Conservation (phyloP, 2,888 invertebrate genomes). For the Amphiduros pacificus region DNA sequence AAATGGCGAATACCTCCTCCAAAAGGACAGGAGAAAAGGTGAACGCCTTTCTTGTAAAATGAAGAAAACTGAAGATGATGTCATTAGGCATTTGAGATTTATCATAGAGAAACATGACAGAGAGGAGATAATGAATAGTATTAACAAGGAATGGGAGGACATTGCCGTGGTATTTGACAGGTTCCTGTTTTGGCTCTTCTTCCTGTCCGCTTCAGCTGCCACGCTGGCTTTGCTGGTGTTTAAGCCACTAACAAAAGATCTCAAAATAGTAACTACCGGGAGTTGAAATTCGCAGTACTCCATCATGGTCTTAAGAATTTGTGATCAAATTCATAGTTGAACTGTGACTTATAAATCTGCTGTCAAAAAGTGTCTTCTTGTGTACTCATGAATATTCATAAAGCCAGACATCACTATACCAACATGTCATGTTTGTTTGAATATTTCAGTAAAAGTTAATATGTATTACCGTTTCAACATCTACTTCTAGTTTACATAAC, state of each 20-base stretch:
- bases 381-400: too few relatives aligned
- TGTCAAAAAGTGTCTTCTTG: too few relatives aligned
- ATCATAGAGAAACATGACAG: conserved; percentile 43
- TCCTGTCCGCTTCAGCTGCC: conserved; percentile 60
- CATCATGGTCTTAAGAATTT: too few relatives aligned
- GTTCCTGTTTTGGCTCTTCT: conserved; percentile 63
- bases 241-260: conserved; percentile 56
- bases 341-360: too few relatives aligned
- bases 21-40: background rate
- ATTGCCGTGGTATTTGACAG: conserved; percentile 63
- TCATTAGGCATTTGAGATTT: conserved; percentile 42
- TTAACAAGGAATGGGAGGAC: conserved; percentile 55
- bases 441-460: too few relatives aligned
- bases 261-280: too few relatives aligned
- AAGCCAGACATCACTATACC: too few relatives aligned
- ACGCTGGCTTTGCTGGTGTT: conserved; percentile 62
- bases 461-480: too few relatives aligned
- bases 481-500: too few relatives aligned
- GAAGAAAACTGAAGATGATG: conserved; percentile 38
- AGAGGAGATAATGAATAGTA: conserved; percentile 35
- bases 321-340: too few relatives aligned
- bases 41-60: background rate
- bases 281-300: too few relatives aligned
- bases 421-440: too few relatives aligned
- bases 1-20: conserved; percentile 1